Base-by-base conservation (phyloP, 2,888 invertebrate species). In the Stegophylla sp. region DNA sequence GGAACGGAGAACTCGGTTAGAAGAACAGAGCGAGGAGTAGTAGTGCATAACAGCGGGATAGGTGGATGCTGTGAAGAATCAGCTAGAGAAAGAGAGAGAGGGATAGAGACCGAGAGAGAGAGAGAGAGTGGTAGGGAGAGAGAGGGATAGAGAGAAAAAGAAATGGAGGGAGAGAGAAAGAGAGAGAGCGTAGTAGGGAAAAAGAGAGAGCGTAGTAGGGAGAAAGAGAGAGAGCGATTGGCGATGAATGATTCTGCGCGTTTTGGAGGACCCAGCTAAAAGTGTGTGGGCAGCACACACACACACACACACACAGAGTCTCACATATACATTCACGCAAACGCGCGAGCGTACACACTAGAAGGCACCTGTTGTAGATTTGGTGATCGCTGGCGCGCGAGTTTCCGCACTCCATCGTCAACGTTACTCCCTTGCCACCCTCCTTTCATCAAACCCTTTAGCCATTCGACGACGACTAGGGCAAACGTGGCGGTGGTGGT, bases 331-430 rank as follows among this genome's bases (percentile, higher is more conserved):
- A 20, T 12, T n/a, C 61, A 10, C 20, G 23, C 41, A 23, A 20
- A 4, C 41, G 41, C 71, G 17, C 53, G 3, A 51, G 1, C 56
- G 9, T 45, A 20, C n/a, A 34, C 74, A 17, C 15, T 15, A 23
- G 17, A 28, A 76, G n/a, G 75, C 75, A 76, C 75, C 75, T 76
- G 75, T 76, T 76, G 75, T 76, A 75, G 64, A 53, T 76, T 72
- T 51, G 53, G 69, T 48, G 67, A 69, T 71, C 45, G 28, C 43
- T 23, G n/a, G 53, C 73, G 59, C 43, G 13, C 45, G 20, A 26
- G 15, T 63, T n/a, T 10, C 1, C 51, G 13, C 45, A 1, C 9
- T 64, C n/a, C n/a, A 17, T 41, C 61, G 61, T n/a, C n/a, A n/a
- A n/a, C 61, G 56, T 9, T n/a, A 34, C 34, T 7, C 4, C 34